Percentiles rank a stretch among this genome's conserved stretches.
Conservation (phyloP, 2,797 vertebrate species). For the Vultur gryphus region DNA sequence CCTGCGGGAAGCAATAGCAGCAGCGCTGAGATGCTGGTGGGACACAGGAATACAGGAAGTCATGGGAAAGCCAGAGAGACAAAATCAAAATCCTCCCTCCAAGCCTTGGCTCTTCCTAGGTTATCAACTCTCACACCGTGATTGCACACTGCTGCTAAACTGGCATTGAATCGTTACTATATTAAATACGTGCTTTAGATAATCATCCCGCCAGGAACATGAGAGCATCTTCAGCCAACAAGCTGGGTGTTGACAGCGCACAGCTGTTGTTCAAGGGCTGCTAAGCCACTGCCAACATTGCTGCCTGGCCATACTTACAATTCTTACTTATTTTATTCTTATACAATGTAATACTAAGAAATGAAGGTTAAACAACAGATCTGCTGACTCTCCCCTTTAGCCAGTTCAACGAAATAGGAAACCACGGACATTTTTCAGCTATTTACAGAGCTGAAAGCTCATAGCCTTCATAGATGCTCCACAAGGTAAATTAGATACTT, state of each 20-base stretch:
- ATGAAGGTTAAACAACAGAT: neutral
- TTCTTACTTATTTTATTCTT: neutral
- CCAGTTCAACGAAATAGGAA: neutral
- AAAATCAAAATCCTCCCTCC: neutral
- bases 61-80: neutral
- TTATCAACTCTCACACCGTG: neutral
- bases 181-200: neutral
- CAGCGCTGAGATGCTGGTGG: neutral
- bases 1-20: neutral
- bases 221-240: neutral
- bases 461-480: neutral
- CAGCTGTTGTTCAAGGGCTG: neutral
- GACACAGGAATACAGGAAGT: neutral
- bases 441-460: neutral
- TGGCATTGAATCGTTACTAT: neutral
- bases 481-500: neutral
- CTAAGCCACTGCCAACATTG: no score
- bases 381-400: neutral
- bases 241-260: neutral
- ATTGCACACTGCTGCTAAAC: neutral
- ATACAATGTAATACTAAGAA: neutral
- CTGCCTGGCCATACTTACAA: neutral
- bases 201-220: neutral
- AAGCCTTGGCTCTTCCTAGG: neutral
- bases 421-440: fast-evolving